phyloP scores from a whole-genome alignment of 1,140 invertebrate species.

The Bicyclus anynana region DNA sequence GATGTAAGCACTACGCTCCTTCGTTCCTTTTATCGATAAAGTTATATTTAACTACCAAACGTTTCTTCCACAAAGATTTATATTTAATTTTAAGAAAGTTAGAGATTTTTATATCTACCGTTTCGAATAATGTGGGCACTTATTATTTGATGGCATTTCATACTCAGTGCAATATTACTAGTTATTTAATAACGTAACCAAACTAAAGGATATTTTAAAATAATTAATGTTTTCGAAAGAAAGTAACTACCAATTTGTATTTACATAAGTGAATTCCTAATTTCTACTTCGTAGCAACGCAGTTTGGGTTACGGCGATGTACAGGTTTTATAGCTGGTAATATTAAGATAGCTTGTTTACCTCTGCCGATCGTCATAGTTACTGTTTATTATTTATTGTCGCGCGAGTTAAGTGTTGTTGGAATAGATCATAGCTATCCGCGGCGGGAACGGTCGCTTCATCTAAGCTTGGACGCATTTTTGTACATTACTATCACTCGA shows the following conservation, averaged over 20 bases:
- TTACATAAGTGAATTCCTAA: slow-evolving; percentile 75
- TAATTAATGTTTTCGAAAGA: slow-evolving; percentile 70
- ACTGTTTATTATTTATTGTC: slow-evolving; percentile 75
- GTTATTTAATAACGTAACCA: slow-evolving; percentile 80
- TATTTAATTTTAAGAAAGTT: slow-evolving; percentile 69
- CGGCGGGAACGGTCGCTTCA: slow-evolving; percentile 39
- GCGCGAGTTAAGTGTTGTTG: slow-evolving; percentile 71
- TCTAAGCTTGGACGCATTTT: slow-evolving; percentile 68
- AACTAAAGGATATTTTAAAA: slow-evolving; percentile 79
- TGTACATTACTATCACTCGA: slow-evolving; percentile 65
- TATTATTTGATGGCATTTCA: slow-evolving; percentile 78
- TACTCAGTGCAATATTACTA: slow-evolving; percentile 81
- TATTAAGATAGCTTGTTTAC: slow-evolving; percentile 77
- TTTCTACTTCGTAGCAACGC: slow-evolving; percentile 62
- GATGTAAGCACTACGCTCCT: slow-evolving; percentile 56
- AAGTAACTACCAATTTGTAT: slow-evolving; percentile 77
- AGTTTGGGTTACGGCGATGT: slow-evolving; percentile 77
- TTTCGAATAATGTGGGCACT: slow-evolving; percentile 70
- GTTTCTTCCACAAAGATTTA: slow-evolving; percentile 72
- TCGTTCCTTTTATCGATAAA: slow-evolving; percentile 52
- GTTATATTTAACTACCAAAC: slow-evolving; percentile 56
- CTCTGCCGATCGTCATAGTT: slow-evolving; percentile 77
- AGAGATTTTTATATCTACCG: slow-evolving; percentile 66
- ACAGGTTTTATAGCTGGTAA: slow-evolving; percentile 76
- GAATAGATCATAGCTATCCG: slow-evolving; percentile 75